Evolutionary conservation across 2,888 invertebrate species (phyloP), one percentile per base, ranked within the genome.

Genomic region (Scaptomyza reducta): DNA sequence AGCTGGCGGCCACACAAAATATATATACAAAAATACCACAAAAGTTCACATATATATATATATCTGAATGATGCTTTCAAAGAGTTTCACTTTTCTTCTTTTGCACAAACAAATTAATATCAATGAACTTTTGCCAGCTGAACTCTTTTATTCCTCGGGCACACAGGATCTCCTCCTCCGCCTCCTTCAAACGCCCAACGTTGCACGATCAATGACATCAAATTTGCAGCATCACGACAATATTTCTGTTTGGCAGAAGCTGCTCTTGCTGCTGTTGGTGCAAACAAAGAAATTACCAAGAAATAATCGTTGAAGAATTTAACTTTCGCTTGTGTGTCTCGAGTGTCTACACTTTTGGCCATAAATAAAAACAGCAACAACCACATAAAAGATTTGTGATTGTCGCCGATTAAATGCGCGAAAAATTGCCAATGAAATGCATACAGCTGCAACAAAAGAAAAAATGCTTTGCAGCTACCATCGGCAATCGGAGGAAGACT

Each of bases 361-460:
- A 84, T 84, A 84, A 84, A 84, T 84, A 85, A 83, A 87, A 87
- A 10, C n/a, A 47, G 18, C 49, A 22, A 22, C 40, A 38, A 38
- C 38, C 14, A 38, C 9, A 38, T 3, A 56, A 79, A 82, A 75
- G 87, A 85, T 87, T 87, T 85, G 82, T 81, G 82, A 82, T 82
- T 87, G 82, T 85, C 87, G 85, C 82, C 87, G 87, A 82, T 87
- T 81, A 85, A 78, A 78, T 78, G 76, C 87, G 85, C 87, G 63
- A 82, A 77, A 83, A 78, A 70, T 62, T 57, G 66, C 51, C 70
- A 65, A 47, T 44, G 25, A 63, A 74, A 69, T 51, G 50, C 49
- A 67, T 44, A 77, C 62, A 49, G 13, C 13, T 25, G 2, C 14
- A 14, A 38, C 27, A 6, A 29, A 3, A 29, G n/a, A n/a, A 7